Conservation (phyloP, 1,140 invertebrate genomes). For the Danaus melanippus region DNA sequence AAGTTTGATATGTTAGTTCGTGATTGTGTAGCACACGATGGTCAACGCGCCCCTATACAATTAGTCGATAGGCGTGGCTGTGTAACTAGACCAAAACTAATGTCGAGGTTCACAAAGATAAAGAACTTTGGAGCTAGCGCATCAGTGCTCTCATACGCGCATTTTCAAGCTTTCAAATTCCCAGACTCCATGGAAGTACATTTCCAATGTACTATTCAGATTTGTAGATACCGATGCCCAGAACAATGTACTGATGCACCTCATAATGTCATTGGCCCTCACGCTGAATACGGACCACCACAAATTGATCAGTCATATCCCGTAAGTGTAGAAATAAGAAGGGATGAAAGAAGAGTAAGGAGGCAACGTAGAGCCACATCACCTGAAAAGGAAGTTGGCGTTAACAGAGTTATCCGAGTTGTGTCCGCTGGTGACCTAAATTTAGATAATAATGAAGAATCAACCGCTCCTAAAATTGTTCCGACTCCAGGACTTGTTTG, state of each 20-base stretch:
- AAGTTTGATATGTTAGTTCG: slow-evolving; percentile 97
- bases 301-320: slow-evolving; percentile 77
- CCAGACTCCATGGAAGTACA: slow-evolving; percentile 97
- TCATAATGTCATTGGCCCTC: slow-evolving; percentile 69
- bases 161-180: slow-evolving; percentile 97
- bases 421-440: slow-evolving; percentile 87
- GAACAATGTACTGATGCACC: slow-evolving; percentile 86
- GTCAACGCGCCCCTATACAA: slow-evolving; percentile 94
- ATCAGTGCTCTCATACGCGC: slow-evolving; percentile 91
- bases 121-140: slow-evolving; percentile 95
- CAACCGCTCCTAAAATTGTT: slow-evolving; percentile 76
- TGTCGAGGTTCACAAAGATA: slow-evolving; percentile 95
- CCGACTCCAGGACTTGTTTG: slow-evolving; percentile 86
- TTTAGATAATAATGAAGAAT: slow-evolving; percentile 82
- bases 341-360: slow-evolving; percentile 81
- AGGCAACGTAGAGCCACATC: slow-evolving; percentile 75
- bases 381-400: slow-evolving; percentile 84
- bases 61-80: slow-evolving; percentile 94
- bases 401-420: slow-evolving; percentile 87
- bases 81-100: slow-evolving; percentile 91
- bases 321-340: slow-evolving; percentile 75
- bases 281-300: slow-evolving; percentile 80
- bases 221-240: slow-evolving; percentile 93
- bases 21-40: slow-evolving; percentile 95
- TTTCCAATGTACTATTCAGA: slow-evolving; percentile 96